Conservation (phyloP, 2,888 invertebrate species). For the Girardia tigrina region DNA sequence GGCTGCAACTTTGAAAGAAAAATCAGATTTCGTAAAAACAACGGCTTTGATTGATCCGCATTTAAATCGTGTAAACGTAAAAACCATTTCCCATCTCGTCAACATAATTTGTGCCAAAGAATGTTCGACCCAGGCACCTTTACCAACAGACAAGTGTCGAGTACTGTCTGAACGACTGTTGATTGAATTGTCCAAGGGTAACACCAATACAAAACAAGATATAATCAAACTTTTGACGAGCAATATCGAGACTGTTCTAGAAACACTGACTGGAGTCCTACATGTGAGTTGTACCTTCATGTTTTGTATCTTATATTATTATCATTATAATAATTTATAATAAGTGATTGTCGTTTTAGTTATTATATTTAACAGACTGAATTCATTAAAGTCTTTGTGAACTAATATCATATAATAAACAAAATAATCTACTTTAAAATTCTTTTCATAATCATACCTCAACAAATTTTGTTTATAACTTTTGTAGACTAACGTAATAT, state of each 20-base stretch:
- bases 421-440: no score
- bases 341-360: no score
- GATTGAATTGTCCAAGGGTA: conserved; percentile 17
- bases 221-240: conserved; percentile 55
- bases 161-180: conserved; percentile 3
- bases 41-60: not conserved
- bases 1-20: not conserved
- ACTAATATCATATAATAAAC: no score
- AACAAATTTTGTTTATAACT: no score
- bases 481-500: no score
- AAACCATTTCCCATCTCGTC: not conserved
- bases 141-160: not conserved
- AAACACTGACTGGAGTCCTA: not conserved
- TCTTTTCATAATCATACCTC: no score
- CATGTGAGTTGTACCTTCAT: no score
- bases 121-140: not conserved
- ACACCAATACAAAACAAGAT: conserved; percentile 56
- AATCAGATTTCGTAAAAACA: not conserved
- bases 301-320: no score
- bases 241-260: not conserved
- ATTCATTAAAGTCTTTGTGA: no score
- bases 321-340: no score
- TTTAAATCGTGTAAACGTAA: not conserved
- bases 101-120: not conserved
- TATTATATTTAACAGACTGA: no score